A percentile compares a stretch with the other conserved stretches of the same genome.
Evolutionary conservation across 2,888 invertebrate species (phyloP).

Genomic region (Perizoma affinitatum): DNA sequence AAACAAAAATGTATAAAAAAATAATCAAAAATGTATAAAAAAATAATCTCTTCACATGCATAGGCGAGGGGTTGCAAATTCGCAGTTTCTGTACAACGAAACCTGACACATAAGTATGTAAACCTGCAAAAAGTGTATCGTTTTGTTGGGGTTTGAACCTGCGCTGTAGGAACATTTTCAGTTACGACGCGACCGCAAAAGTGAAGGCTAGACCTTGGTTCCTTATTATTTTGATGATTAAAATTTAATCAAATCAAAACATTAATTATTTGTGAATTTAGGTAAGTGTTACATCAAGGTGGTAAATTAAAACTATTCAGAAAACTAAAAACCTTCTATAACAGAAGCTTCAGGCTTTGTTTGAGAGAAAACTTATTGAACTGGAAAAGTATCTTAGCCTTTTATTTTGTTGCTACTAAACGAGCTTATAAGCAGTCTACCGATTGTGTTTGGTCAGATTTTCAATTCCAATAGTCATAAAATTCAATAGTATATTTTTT

Average conservation of each 20-base stretch:
- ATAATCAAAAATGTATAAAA: conserved; percentile 13
- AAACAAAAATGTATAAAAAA: conserved; percentile 12
- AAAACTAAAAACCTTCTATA: not conserved
- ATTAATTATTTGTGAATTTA: too few relatives aligned
- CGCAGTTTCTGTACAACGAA: conserved; percentile 5
- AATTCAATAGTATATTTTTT: not conserved
- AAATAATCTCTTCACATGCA: conserved; percentile 8
- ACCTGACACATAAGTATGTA: not conserved
- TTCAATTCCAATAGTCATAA: conserved; percentile 7
- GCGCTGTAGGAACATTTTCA: not conserved
- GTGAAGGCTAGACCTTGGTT: too few relatives aligned
- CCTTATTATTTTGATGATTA: too few relatives aligned
- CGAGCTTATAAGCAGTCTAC: too few relatives aligned
- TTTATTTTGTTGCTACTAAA: too few relatives aligned
- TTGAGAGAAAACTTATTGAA: not conserved
- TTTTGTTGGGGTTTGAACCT: conserved; percentile 7
- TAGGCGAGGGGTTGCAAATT: conserved; percentile 10
- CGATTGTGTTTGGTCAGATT: not conserved
- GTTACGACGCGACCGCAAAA: too few relatives aligned
- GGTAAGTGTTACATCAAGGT: too few relatives aligned
- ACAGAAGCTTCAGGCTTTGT: conserved; percentile 17
- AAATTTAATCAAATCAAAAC: too few relatives aligned
- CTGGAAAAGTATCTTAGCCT: too few relatives aligned
- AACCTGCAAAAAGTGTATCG: conserved; percentile 11
- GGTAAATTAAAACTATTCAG: too few relatives aligned